Percentiles rank a stretch among this genome's conserved stretches.
Conservation (phyloP, 2,113 vertebrate species). For the Perca flavescens region DNA sequence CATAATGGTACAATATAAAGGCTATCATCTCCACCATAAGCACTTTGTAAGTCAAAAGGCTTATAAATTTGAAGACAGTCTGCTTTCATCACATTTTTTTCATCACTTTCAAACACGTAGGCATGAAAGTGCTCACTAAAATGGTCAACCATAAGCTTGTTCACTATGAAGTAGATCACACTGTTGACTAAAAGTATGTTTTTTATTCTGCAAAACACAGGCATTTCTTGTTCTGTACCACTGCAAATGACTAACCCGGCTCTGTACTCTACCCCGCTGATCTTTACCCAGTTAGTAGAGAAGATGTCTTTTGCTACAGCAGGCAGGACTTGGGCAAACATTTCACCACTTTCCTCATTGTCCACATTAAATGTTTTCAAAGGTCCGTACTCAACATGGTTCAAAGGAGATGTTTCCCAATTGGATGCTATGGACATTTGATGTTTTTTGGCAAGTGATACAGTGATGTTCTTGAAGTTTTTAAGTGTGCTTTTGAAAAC, state of each 20-base stretch:
- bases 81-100: constrained; percentile 29
- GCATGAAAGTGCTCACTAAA: constrained; percentile 22
- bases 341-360: no score
- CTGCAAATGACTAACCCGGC: constrained; percentile 7
- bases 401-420: no score
- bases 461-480: constrained; percentile 3
- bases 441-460: not conserved
- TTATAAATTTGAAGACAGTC: constrained; percentile 13
- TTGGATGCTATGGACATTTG: not conserved
- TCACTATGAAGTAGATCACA: not conserved
- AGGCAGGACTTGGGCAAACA: no score
- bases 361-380: not conserved
- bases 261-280: constrained; percentile 13
- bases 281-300: constrained; percentile 1
- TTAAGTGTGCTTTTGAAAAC: constrained; percentile 28
- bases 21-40: constrained; percentile 30
- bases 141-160: constrained; percentile 28
- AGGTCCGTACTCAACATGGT: not conserved
- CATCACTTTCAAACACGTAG: constrained; percentile 25
- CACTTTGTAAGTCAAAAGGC: constrained; percentile 10
- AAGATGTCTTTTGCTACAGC: no score
- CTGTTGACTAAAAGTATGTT: not conserved
- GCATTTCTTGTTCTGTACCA: constrained; percentile 2
- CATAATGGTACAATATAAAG: constrained; percentile 5
- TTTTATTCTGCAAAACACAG: constrained; percentile 19